These are phyloP conservation scores for Agrochola litura DNA, from an alignment of 2,888 invertebrate genomes.

Conservation along the genomic window DNA sequence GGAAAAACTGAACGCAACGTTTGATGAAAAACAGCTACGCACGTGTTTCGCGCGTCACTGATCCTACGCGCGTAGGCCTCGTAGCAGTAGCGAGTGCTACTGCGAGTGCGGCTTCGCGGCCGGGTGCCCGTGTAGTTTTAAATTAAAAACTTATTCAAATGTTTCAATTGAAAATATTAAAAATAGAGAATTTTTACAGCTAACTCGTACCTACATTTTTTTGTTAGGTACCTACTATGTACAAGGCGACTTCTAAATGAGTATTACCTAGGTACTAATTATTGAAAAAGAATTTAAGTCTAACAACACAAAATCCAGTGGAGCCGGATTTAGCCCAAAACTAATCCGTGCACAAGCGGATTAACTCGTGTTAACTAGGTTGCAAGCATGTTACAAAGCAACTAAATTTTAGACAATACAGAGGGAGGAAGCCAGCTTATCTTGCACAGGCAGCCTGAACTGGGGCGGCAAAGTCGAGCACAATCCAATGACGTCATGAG, in stretches of 20 bases:
- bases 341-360: conserved; percentile 51
- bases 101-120: conserved; percentile 56
- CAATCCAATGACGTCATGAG: conserved; percentile 58
- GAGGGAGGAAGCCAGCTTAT: conserved; percentile 78
- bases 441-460: conserved; percentile 76
- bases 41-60: conserved; percentile 72
- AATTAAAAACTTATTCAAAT: conserved; percentile 55
- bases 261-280: background rate
- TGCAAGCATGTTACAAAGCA: conserved; percentile 73
- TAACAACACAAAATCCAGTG: conserved; percentile 21
- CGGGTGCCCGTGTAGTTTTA: conserved; percentile 42
- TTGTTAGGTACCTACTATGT: background rate
- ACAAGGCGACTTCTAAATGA: no score
- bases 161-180: conserved; percentile 31
- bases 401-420: conserved; percentile 78
- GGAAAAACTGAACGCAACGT: conserved; percentile 72
- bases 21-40: conserved; percentile 75
- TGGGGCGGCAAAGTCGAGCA: conserved; percentile 63
- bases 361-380: conserved; percentile 67
- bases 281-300: conserved; percentile 5
- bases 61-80: conserved; percentile 65
- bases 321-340: conserved; percentile 40
- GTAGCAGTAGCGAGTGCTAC: conserved; percentile 47
- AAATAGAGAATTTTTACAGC: background rate
- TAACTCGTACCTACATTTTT: background rate